Base-by-base conservation (phyloP, 2,113 vertebrate genomes). In the Todiramphus chloris region DNA sequence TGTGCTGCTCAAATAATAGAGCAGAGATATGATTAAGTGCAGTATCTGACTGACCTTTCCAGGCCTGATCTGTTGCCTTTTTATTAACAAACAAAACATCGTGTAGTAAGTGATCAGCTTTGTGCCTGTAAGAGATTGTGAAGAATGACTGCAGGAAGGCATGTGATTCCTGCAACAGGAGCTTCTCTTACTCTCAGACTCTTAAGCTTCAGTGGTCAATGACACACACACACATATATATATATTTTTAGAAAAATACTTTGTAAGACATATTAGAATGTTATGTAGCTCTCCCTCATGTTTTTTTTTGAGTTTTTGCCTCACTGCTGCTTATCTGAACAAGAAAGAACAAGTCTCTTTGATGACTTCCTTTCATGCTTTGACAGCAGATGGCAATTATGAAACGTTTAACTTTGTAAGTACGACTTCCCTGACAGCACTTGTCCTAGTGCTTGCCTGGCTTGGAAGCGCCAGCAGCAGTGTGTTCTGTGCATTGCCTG, bases 11-110 rank as follows among this genome's bases (percentile, higher is more conserved):
- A 58, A 80, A 25, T 88, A 70, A 66, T 16, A 46, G 15, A 84
- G 69, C 60, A 44, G 31, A 83, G 64, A 83, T 90, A 81, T 72
- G 60, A 89, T 87, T 87, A 50, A 92, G 53, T 67, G 37, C 35
- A 41, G 62, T 83, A 51, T 90, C 91, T 86, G 70, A 20, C 6
- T 89, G 90, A 92, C 56, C 64, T 97, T 97, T 93, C 48, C 43
- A 80, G 60, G 28, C 9, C 28, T 64, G 60, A 27, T 23, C 24
- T 85, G 46, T 31, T 78, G 56, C 50, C 33, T 90, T 93, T 86
- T 35, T 51, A 55, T 67, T 95, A 93, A 82, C 85, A 83, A 94
- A 93, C 51, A 63, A 94, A 88, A 63, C 44, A 27, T 14, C 31
- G 69, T 78, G 55, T 90, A 76, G 28, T 58, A 56, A 82, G 21